Evolutionary conservation across 2,113 vertebrate species (phyloP), one percentile per base, ranked within the genome.

Genomic region (Nibea coibor): DNA sequence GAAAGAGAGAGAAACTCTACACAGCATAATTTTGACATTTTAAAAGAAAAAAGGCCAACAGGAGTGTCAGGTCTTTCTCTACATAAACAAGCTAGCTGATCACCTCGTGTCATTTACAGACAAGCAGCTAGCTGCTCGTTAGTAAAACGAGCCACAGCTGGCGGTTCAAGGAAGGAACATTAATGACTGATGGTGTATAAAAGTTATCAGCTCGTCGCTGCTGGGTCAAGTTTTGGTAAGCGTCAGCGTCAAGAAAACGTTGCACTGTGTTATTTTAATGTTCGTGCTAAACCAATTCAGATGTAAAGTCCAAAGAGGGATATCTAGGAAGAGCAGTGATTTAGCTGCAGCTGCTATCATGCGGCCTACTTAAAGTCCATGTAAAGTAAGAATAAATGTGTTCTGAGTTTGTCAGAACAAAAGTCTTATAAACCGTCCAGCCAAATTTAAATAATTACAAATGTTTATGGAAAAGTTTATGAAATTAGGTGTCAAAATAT

Each of bases 81-180:
- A 15, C 22, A 19, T 20, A 42, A 63, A 74, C 10, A 48, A 47
- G 39, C 51, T 22, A 31, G 56, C 28, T 43, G 31, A 62, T 54
- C 1, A 31, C 17, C 17, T 66, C 22, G 1, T 5, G 47, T 54
- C 39, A 39, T 39, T 39, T 39, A 39, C 35, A 39, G 35, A 39
- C 35, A 39, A 39, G 7, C 7, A 9, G 28, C 19, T 24, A 26
- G 22, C 22, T 31, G 72, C 48, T 65, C 4, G 4, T 58, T 51
- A 20, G n/a, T 22, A 4, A 42, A 78, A 78, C 1, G 14, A 62
- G 47, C 66, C 47, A 43, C 67, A 70, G 67, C 48, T 78, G 58
- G 14, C 7, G 1, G 35, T 39, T 39, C 7, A 39, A 39, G 7
- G 35, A 39, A 39, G 8, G 35, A 39, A 39, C 35, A 39, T 39